Conservation (phyloP, 2,888 invertebrate genomes). For the Heliconius charithonia region DNA sequence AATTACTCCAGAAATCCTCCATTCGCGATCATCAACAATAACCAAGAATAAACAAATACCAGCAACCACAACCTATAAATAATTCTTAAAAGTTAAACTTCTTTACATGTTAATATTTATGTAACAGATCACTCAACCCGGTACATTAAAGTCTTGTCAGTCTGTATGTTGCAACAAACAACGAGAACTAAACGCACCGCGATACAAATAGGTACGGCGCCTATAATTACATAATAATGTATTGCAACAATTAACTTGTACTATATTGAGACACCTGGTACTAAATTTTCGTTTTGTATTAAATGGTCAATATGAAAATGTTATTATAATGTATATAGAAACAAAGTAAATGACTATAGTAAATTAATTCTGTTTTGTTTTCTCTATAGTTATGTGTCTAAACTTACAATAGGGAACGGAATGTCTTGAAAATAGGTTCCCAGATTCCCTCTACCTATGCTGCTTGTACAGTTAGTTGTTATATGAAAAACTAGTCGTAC, state of each 20-base stretch:
- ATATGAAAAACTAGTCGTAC: too few species aligned
- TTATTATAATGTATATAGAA: background rate
- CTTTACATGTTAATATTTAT: constrained; percentile 20
- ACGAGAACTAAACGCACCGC: constrained; percentile 13
- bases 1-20: background rate
- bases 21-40: too few species aligned
- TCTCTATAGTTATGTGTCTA: too few species aligned
- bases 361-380: too few species aligned
- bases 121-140: constrained; percentile 9
- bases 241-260: constrained; percentile 22
- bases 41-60: background rate
- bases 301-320: background rate
- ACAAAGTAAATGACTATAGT: background rate
- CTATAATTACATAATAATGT: constrained; percentile 24
- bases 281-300: constrained; percentile 4
- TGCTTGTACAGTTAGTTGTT: too few species aligned
- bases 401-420: too few species aligned
- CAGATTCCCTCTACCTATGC: too few species aligned
- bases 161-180: constrained; percentile 17
- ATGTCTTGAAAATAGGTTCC: too few species aligned
- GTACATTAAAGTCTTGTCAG: constrained; percentile 25
- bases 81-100: background rate
- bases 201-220: constrained; percentile 22
- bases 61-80: background rate
- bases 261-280: constrained; percentile 9